Base-by-base conservation (phyloP, 2,888 invertebrate genomes). In the Pollenia griseotomentosa region DNA sequence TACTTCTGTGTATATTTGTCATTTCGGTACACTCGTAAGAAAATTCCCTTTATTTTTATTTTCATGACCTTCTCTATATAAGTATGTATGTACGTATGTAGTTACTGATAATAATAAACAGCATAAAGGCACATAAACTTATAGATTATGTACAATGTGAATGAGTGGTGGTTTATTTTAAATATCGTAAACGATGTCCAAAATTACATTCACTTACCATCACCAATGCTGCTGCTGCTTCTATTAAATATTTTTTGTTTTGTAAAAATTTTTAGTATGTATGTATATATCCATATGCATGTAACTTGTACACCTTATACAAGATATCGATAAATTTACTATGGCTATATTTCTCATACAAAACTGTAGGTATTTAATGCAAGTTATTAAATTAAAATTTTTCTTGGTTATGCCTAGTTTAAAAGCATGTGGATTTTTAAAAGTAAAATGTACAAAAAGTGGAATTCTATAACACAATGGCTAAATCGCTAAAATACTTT, bases 1-100 rank as follows among this genome's bases (percentile, higher is more conserved):
- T 83, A 83, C 77, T 63, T 57, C 6, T 11, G 23, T 51, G 19
- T 33, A 33, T 33, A 6, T 57, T 42, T 19, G 42, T 59, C 33
- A 33, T 33, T 23, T n/a, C 40, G 23, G 59, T 59, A 9, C 33
- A n/a, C 33, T 51, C 68, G 9, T 61, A 44, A 9, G 48, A 57
- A 83, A 83, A 51, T 71, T 83, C 83, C 70, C 83, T 77, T 71
- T 83, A 83, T 19, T 23, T 77, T 77, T 61, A 9, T 44, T 61
- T 61, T 4, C 6, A 57, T 44, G 40, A 16, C 42, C 51, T 59
- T 42, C n/a, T 46, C 12, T 65, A 3, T 53, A 53, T 16, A n/a
- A n/a, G n/a, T n/a, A 63, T 9, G 10, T 63, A 2, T 40, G 10
- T 61, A 8, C 5, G 16, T 9, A 53, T 33, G 40, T 61, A 23